These are phyloP conservation scores for Moxostoma hubbsi DNA, from an alignment of 2,797 vertebrate species.

Conservation along the genomic window DNA sequence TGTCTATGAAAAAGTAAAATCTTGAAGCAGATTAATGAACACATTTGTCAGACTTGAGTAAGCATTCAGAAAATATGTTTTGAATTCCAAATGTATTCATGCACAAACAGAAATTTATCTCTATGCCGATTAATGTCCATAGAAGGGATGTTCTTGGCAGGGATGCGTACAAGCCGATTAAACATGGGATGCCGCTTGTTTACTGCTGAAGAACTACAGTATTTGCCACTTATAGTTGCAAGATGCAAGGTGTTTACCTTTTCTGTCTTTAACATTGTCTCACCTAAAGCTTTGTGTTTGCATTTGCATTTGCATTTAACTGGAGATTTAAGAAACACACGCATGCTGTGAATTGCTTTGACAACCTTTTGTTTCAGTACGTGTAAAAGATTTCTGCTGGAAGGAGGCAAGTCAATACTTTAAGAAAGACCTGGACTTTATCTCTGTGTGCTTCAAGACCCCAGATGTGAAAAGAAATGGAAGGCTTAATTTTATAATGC, in stretches of 20 bases:
- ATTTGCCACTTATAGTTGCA: constrained; percentile 9
- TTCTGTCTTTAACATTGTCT: constrained; percentile 52
- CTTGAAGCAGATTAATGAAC: background rate
- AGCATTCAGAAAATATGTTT: background rate
- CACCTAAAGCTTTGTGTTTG: constrained; percentile 34
- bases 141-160: constrained; percentile 1
- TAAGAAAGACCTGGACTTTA: constrained; percentile 73
- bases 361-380: constrained; percentile 70
- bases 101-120: constrained; percentile 1
- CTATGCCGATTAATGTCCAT: background rate
- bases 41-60: background rate
- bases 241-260: constrained; percentile 40
- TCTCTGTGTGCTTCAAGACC: constrained; percentile 67
- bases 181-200: background rate
- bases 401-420: constrained; percentile 69
- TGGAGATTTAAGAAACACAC: constrained; percentile 56
- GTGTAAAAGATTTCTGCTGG: constrained; percentile 70
- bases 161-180: background rate
- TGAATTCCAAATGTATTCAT: background rate
- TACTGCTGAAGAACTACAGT: background rate
- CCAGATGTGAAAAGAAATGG: constrained; percentile 63
- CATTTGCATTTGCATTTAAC: constrained; percentile 49
- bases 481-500: constrained; percentile 73
- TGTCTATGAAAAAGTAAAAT: background rate
- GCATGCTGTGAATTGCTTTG: constrained; percentile 60